Base-by-base conservation (phyloP, 2,797 vertebrate genomes). In the Vipera latastei region DNA sequence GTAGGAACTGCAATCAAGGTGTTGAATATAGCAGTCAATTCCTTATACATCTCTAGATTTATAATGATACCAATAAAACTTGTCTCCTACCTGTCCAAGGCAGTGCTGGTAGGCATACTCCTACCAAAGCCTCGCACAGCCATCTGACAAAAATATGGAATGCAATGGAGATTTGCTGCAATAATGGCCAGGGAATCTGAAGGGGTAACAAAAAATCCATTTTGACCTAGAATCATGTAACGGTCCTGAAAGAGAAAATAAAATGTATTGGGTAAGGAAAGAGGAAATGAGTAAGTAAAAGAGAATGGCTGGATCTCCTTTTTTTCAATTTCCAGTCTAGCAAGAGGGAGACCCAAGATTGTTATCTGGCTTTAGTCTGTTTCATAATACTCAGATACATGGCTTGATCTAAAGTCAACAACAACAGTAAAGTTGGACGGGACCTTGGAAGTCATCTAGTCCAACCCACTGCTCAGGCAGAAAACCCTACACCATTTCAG, bases 201-300 rank as follows among this genome's bases (percentile, higher is more conserved):
- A 0, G 99, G 99, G 86, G 98, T 99, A 95, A 99, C 98, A 92
- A 99, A 99, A 97, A 99, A 99, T 94, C 98, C 99, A 32, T 99
- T 99, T 96, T 99, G 98, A 95, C 99, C 99, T 1, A 99, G 98
- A 96, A 99, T 99, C 99, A 99, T 99, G 94, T 99, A 99, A 16
- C 99, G 99, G 97, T 99, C 99, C 99, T 99, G 96, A 56, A 95
- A 92, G 22, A 95, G 57, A 95, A 89, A 95, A 92, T 11, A 94
- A 93, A 96, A 3, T 4, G 11, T 63, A 91, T 48, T 51, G 28
- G 6, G 22, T 12, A 51, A 16, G 7, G 32, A 92, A 91, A 61
- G 9, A 9, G 91, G 88, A 91, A 92, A 14, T 87, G 78, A 56
- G 92, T 0, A 4, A 63, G 55, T 25, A 88, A 73, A 93, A 32